Conservation (phyloP, 2,113 vertebrate species). For the Pelecanoides urinatrix region DNA sequence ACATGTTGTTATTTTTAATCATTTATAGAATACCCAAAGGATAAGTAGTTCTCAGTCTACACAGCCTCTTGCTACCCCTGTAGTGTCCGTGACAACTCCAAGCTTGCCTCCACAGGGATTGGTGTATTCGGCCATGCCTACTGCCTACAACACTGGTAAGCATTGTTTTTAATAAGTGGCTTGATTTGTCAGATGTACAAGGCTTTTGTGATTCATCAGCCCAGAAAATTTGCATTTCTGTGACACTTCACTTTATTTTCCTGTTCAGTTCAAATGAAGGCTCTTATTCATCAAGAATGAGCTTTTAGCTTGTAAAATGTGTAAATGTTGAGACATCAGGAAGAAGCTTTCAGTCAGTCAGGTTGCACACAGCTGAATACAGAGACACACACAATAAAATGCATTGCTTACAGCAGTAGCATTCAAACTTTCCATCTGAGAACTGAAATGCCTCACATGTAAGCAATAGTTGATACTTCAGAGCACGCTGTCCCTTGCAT, state of each 20-base stretch:
- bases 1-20: neutral
- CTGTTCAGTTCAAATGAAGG: neutral
- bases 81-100: constrained; percentile 96
- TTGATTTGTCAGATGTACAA: neutral
- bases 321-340: neutral
- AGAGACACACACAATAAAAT: neutral
- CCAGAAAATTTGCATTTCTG: neutral
- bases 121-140: constrained; percentile 94
- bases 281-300: neutral
- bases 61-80: constrained; percentile 92
- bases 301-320: neutral
- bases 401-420: accelerated
- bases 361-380: neutral
- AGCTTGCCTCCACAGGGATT: constrained; percentile 93
- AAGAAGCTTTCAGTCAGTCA: neutral
- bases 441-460: accelerated
- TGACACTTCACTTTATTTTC: neutral
- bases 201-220: neutral
- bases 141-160: constrained; percentile 96
- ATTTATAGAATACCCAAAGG: constrained; percentile 89
- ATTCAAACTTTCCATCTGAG: neutral
- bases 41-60: constrained; percentile 91
- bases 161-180: neutral
- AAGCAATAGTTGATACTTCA: neutral
- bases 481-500: neutral